Evolutionary conservation across 2,797 vertebrate species (phyloP), one percentile per base, ranked within the genome.

Genomic region (Crypturellus tataupa): DNA sequence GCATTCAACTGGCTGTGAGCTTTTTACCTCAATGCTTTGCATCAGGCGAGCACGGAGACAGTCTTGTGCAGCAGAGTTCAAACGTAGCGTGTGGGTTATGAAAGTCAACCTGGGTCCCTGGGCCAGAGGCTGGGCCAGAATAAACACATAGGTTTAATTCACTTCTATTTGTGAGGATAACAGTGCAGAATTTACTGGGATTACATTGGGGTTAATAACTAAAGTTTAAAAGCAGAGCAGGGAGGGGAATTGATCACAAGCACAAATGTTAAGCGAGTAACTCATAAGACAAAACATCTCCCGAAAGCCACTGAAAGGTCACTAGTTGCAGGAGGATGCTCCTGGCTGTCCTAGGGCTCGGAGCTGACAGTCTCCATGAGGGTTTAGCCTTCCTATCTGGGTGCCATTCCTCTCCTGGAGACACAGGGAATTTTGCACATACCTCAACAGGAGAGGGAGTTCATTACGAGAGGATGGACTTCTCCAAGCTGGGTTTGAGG

Each of bases 121-220:
- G 62, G 81, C n/a, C n/a, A n/a, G 40, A 79, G 82, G 53, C 37
- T 7, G 42, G 29, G 60, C 76, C 88, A 93, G 90, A 91, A 85
- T 60, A 95, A 96, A 68, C 58, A 80, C 58, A 16, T 27, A 87
- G 58, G 24, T 76, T 94, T 93, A 44, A 87, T 94, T 93, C 82
- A 65, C 79, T 85, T 91, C 65, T 85, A 21, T 80, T 85, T 89
- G 55, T 76, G 63, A 87, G 72, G 92, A 27, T 40, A 89, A 67
- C 69, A 72, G 55, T 62, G n/a, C 49, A 76, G 90, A 94, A 80
- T 39, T 65, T 78, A 49, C 62, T 68, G 64, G 47, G 58, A n/a
- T 85, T 82, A 46, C 0, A 0, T 64, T 71, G 62, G 25, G 70
- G 72, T 47, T 69, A 70, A 69, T 55, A 85, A 64, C 40, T 62